Base-by-base conservation (phyloP, 2,113 vertebrate species). In the Ochotona curzoniae region DNA sequence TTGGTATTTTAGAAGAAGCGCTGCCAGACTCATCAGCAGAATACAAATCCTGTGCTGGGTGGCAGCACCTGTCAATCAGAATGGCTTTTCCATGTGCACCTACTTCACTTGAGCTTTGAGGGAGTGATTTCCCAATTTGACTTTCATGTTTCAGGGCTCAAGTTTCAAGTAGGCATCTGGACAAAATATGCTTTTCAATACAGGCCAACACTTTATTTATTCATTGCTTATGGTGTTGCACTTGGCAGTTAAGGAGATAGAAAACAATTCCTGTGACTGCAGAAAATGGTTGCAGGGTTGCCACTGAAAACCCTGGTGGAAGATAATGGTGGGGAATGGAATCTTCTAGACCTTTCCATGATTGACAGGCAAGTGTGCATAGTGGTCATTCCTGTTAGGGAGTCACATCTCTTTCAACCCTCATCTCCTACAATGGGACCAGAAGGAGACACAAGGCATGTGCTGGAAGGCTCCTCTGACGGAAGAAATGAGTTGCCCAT, bases 131-230 rank as follows among this genome's bases (percentile, higher is more conserved):
- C 95, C 86, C 93, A 93, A 95, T 93, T 57, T 89, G 63, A n/a
- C 86, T 96, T 96, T 74, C 44, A 73, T 54, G 89, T 94, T 97
- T 96, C 90, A 94, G 89, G 83, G 93, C 87, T 94, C 91, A 79
- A 95, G 95, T 97, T 97, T 97, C 95, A 98, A 97, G 96, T 94
- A 92, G 90, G 95, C 98, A 98, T 97, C 97, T 98, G 97, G 97
- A 90, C 79, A 96, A 98, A 98, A 98, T 90, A 97, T 97, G 97
- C 89, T 97, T 97, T 97, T 97, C 97, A 95, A 44, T 93, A 92
- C 1, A 96, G 86, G 90, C 91, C 89, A 97, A 83, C 80, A 83
- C 96, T 97, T 97, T 98, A 97, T 97, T 97, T 96, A 96, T 96
- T 97, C 96, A 96, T 98, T 97, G 90, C 94, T 97, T 97, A 96